Evolutionary conservation across 2,113 vertebrate genomes (phyloP), one percentile per base, ranked within the genome.

Genomic region (Salvelinus sp.): DNA sequence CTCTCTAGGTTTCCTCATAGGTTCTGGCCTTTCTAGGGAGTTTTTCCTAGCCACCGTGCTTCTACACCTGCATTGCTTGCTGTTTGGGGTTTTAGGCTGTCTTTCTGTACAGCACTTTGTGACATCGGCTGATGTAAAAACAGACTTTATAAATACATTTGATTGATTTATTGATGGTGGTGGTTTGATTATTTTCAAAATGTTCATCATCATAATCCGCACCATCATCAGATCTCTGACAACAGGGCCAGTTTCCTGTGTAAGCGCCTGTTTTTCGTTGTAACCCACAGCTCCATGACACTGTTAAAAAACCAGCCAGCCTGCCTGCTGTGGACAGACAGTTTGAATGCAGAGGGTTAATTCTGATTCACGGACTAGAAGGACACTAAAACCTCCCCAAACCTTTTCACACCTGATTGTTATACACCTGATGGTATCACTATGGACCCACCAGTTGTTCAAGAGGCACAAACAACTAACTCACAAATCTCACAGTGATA

Each of bases 331-430:
- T 22, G 2, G 58, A 62, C 58, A n/a, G 58, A 62, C 6, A 33
- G 65, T 16, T 23, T 67, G 28, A 30, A 67, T 28, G 27, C 23
- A 30, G 25, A 33, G 14, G 25, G 16, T 14, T 28, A 1, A 62
- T 13, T 13, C 25, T 30, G 67, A 50, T 71, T 25, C 25, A 71
- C 70, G 2, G 48, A 14, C 13, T 57, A 14, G 23, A 44, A 70
- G 48, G 13, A 57, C 58, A 62, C 23, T 57, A 12, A 57, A 54
- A 22, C n/a, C n/a, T n/a, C 20, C 58, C 58, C 58, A 62, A 62
- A 20, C 22, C 70, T 28, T 25, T 71, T 30, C 47, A 71, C 70
- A 71, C 70, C 70, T 70, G 68, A 47, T 38, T 50, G 70, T 54
- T 25, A 33, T 10, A 27, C 70, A 71, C 10, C 50, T 71, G 18